phyloP scores from a whole-genome alignment of 2,797 vertebrate genomes.

The Rhinella marina region DNA sequence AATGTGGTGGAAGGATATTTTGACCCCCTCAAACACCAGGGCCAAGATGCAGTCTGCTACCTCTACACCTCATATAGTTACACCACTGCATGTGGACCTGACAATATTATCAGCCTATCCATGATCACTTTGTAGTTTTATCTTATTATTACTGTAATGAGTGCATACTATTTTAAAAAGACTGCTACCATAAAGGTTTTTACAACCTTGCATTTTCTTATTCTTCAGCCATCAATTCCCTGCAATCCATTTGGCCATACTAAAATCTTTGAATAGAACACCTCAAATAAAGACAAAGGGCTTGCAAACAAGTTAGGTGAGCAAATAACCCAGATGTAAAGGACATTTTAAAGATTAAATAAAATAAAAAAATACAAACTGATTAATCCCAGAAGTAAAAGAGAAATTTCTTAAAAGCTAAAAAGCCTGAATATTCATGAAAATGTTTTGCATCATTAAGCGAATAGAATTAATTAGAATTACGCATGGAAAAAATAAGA shows the following conservation, averaged over 20 bases:
- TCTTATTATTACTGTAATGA: background rate
- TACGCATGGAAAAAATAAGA: constrained; percentile 52
- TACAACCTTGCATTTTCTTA: background rate
- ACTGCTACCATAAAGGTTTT: background rate
- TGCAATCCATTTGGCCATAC: background rate
- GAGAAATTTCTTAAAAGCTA: constrained; percentile 52
- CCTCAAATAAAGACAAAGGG: background rate
- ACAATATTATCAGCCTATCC: background rate
- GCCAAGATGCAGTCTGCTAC: too few species aligned
- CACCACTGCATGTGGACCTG: background rate
- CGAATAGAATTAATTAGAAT: constrained; percentile 58
- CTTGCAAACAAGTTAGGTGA: constrained; percentile 12
- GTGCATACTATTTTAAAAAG: background rate
- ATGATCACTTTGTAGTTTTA: background rate
- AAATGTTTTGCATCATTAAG: constrained; percentile 62
- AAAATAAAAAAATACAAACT: constrained; percentile 44
- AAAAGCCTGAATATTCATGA: constrained; percentile 60
- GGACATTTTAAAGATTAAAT: constrained; percentile 60
- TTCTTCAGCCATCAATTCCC: background rate
- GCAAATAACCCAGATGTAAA: constrained; percentile 54
- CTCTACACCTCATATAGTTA: background rate
- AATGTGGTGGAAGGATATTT: too few species aligned
- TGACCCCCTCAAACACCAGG: too few species aligned
- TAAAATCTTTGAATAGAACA: constrained; percentile 15
- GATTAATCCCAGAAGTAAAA: constrained; percentile 57